Evolutionary conservation across 2,113 vertebrate species (phyloP).

Genomic region (Falco punctatus): DNA sequence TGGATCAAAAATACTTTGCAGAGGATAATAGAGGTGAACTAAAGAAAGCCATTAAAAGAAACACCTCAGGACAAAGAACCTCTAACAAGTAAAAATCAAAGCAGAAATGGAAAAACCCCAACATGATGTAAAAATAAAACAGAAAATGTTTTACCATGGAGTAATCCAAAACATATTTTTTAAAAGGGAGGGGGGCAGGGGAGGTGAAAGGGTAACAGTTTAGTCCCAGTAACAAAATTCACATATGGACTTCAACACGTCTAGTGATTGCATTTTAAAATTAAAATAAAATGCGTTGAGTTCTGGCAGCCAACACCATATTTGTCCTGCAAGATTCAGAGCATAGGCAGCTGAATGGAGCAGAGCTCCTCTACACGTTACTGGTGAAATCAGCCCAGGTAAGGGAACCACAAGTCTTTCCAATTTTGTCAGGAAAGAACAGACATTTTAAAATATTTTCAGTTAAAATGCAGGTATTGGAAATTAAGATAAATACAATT

Average conservation of each 20-base stretch:
- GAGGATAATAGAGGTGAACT: neutral
- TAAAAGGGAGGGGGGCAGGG: neutral
- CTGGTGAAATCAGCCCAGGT: neutral
- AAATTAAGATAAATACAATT: neutral
- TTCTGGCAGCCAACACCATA: neutral
- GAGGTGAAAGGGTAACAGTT: neutral
- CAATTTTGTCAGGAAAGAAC: neutral
- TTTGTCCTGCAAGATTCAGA: neutral
- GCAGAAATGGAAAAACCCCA: neutral
- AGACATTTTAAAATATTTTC: neutral
- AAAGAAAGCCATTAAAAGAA: too few relatives aligned
- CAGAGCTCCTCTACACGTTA: neutral
- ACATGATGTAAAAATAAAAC: neutral
- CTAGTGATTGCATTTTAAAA: neutral
- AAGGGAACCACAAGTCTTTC: neutral
- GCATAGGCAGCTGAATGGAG: neutral
- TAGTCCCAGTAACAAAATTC: neutral
- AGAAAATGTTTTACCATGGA: neutral
- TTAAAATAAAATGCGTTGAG: neutral
- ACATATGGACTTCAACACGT: neutral
- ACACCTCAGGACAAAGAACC: neutral
- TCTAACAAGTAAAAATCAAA: neutral
- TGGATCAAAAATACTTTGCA: neutral
- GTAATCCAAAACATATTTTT: neutral
- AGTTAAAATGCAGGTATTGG: neutral